A percentile compares a stretch with the other conserved stretches of the same genome.
phyloP scores from a whole-genome alignment of 1,140 invertebrate genomes.

The Drosophila elegans region DNA sequence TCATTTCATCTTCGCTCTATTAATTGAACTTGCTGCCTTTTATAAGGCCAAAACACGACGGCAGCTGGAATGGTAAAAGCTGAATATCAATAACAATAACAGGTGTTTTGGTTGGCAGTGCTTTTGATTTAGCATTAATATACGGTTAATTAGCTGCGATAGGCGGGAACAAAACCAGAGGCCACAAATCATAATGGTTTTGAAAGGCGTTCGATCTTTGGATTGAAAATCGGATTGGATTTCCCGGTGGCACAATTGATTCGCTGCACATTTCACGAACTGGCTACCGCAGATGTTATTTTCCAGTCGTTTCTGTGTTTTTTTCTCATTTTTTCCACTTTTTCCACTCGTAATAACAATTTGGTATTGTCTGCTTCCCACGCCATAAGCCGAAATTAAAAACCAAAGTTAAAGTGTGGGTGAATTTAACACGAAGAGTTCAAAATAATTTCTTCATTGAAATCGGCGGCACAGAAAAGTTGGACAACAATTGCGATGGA shows the following conservation, averaged over 20 bases:
- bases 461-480: constrained; percentile 12
- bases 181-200: constrained; percentile 60
- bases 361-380: constrained; percentile 61
- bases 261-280: constrained; percentile 33
- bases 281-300: constrained; percentile 46
- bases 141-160: constrained; percentile 61
- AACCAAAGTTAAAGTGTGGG: constrained; percentile 43
- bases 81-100: constrained; percentile 43
- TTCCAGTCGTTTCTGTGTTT: constrained; percentile 27
- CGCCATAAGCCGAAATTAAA: constrained; percentile 28
- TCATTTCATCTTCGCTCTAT: background rate
- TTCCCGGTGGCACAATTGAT: constrained; percentile 24
- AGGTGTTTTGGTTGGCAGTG: constrained; percentile 56
- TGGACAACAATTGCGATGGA: constrained; percentile 60
- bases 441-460: constrained; percentile 77
- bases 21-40: constrained; percentile 5
- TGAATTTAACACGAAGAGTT: constrained; percentile 60
- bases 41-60: constrained; percentile 11
- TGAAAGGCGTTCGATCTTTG: constrained; percentile 48
- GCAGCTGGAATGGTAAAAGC: constrained; percentile 3
- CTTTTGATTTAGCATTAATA: constrained; percentile 63
- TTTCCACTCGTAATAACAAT: constrained; percentile 26
- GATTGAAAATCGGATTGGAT: constrained; percentile 29
- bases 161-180: constrained; percentile 19
- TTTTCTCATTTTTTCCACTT: background rate